Base-by-base conservation (phyloP, 2,888 invertebrate genomes). In the Fragum whitleyi region DNA sequence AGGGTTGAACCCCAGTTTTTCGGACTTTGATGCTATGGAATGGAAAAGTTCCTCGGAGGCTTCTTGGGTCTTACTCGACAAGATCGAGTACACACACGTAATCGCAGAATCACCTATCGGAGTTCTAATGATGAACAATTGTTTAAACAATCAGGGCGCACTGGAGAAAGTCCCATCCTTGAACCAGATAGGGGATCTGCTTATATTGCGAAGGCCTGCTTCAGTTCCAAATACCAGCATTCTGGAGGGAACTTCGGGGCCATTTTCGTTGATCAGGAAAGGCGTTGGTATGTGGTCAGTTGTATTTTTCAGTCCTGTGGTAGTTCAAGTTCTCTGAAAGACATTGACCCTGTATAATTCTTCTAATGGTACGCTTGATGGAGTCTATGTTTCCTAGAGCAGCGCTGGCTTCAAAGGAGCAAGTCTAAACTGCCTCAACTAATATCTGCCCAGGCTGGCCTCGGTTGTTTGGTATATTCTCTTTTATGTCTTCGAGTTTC, bases 171-270 rank as follows among this genome's bases (percentile, higher is more conserved):
- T 76, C 14, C 70, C 76, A 26, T 76, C 76, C 76, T 70, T 76
- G 28, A 32, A 76, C 76, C 76, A 76, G n/a, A 39, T 70, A 32
- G 59, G 61, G 39, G 59, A 62, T 36, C 28, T 32, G 26, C 51
- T 26, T 21, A 76, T 26, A 28, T 62, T 61, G 19, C 65, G 28
- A 26, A 76, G 62, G 47, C 29, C 76, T n/a, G 21, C 19, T 16
- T 76, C 70, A 9, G 70, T 70, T 11, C 61, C 76, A 51, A 76
- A 76, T 5, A 76, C 70, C 29, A 70, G 21, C 67, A 76, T 76
- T 14, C 76, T 28, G n/a, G 42, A 65, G n/a, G 9, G 36, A 47
- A 23, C 16, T 29, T 67, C 68, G 21, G 21, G 28, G 19, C 57
- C 74, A 36, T 51, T 70, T 61, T 76, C 76, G 26, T 73, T 42